Evolutionary conservation across 1,140 invertebrate genomes (phyloP).

Genomic region (Penaeus chinensis): DNA sequence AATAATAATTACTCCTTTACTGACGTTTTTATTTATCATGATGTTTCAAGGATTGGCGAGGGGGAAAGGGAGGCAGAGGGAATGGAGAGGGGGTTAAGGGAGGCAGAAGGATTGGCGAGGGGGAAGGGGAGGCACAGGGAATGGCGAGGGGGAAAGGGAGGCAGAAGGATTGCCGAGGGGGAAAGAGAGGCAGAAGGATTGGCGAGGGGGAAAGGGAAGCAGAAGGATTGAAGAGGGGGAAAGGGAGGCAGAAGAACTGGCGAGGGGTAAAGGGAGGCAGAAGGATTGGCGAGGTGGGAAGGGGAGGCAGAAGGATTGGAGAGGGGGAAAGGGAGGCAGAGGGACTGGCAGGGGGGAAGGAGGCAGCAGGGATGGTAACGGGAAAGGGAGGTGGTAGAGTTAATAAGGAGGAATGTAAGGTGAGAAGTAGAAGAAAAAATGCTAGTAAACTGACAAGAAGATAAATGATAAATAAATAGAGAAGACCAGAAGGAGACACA

Average conservation of each 20-base stretch:
- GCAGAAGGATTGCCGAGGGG: background rate
- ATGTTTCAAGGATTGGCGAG: background rate
- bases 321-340: background rate
- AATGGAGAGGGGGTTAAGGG: background rate
- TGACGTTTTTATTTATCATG: no score
- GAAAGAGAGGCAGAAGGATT: background rate
- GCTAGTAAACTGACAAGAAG: background rate
- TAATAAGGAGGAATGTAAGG: background rate
- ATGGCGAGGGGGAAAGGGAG: background rate
- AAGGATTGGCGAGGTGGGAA: background rate
- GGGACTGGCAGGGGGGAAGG: background rate
- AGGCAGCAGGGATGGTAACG: background rate
- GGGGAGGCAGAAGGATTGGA: background rate
- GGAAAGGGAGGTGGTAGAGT: background rate
- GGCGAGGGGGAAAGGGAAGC: background rate
- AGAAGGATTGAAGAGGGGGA: background rate
- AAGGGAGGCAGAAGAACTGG: background rate
- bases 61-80: background rate
- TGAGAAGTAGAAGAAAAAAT: background rate
- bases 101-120: background rate
- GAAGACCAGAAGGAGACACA: background rate
- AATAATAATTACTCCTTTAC: background rate
- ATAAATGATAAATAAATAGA: background rate
- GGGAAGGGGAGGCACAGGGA: background rate
- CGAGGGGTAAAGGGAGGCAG: background rate